Base-by-base conservation (phyloP, 2,888 invertebrate species). In the Prosopocoilus inquinatus region DNA sequence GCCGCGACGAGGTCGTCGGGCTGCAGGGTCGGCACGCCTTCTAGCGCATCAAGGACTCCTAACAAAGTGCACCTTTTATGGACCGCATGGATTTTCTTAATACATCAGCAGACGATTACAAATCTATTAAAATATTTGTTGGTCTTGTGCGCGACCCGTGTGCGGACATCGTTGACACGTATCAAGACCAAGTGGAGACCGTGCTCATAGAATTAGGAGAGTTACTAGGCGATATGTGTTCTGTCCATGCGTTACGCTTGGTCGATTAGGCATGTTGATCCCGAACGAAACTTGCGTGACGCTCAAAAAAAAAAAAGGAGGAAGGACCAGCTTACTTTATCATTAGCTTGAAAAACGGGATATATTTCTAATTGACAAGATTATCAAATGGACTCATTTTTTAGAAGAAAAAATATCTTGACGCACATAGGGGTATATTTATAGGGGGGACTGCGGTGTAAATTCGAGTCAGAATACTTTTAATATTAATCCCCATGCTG, bases 151-250 rank as follows among this genome's bases (percentile, higher is more conserved):
- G 75, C 74, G 73, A 69, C 69, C 66, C 68, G 75, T 73, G 75
- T 74, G 70, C 72, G 76, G 73, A 75, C 74, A 70, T 66, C 69
- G 65, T 67, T 67, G 65, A 67, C 69, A 69, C 70, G 70, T 70
- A 73, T 71, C 69, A 73, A 72, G 70, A 73, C 72, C 67, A 70
- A 69, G 63, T 70, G 71, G 69, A 72, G 68, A 70, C 66, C 72
- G 72, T 74, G 74, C 72, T 75, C 74, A 74, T 75, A 75, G 75
- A 74, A 74, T 72, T 75, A 74, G 73, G 72, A 64, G 65, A 70
- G 68, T 69, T 52, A 47, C 12, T 74, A 74, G 75, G 71, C 69
- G 70, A 74, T 75, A 72, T 75, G 75, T 75, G 76, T 76, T 76
- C 75, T 70, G 67, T 70, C 69, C 66, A 62, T 67, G 57, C 55